These are phyloP conservation scores for Drosophila subsilvestris DNA, from an alignment of 2,888 invertebrate genomes.

Conservation along the genomic window DNA sequence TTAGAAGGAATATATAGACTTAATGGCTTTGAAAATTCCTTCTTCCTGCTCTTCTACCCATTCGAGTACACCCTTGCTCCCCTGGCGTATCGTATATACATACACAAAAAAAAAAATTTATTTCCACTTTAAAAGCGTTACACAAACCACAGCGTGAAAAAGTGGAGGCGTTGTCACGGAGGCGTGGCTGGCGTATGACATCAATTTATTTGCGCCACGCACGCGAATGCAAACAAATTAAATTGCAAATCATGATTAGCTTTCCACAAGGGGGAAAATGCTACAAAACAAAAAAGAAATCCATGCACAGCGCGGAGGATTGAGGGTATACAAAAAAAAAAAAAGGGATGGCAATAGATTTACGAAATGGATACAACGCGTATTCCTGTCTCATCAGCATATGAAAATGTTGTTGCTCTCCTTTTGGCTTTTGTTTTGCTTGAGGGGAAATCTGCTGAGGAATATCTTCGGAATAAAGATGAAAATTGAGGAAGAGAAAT, in stretches of 20 bases:
- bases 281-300: background rate
- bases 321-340: background rate
- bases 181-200: constrained; percentile 55
- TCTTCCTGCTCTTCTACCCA: no score
- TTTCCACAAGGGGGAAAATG: constrained; percentile 31
- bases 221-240: constrained; percentile 77
- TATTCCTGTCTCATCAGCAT: background rate
- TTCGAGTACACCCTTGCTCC: no score
- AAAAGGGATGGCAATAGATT: background rate
- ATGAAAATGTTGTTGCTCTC: background rate
- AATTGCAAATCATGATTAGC: constrained; percentile 80
- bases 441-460: background rate
- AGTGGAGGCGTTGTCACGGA: constrained; percentile 2
- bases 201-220: constrained; percentile 77
- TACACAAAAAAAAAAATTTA: constrained; percentile 20
- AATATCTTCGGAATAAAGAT: background rate
- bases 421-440: background rate
- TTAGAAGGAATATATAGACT: no score
- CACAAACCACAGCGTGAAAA: constrained; percentile 11
- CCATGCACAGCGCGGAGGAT: background rate
- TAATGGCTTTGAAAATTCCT: no score
- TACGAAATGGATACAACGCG: background rate
- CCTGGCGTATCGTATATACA: no score
- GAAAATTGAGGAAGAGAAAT: background rate
- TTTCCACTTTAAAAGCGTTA: constrained; percentile 36